Evolutionary conservation across 2,888 invertebrate genomes (phyloP), one percentile per base, ranked within the genome.

Genomic region (Nyleta sp.): DNA sequence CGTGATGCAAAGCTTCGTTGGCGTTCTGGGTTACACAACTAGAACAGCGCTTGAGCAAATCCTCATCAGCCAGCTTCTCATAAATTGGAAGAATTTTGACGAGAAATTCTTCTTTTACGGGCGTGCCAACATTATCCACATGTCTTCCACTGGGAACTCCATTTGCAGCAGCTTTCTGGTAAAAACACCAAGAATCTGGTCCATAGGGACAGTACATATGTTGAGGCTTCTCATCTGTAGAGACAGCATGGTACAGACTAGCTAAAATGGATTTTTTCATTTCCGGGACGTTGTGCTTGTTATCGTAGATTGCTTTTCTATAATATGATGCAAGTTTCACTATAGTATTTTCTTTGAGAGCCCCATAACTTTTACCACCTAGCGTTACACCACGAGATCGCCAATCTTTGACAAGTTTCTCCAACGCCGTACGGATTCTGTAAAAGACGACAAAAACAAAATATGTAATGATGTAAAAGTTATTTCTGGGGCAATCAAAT

Each of bases 281-380:
- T 31, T n/a, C 28, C 44, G 13, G 35, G 13, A 55, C 33, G 38
- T 72, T 18, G 17, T 38, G 35, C 55, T 72, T 55, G 44, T 64
- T 64, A 6, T 50, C 40, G 64, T 72, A 64, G 31, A 68, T 74
- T 10, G 65, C 72, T 24, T 40, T 44, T 59, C 48, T 57, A 24
- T 67, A 74, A 42, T 74, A 74, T 17, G 53, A 50, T 10, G 52
- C 52, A 31, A 68, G 38, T 68, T 74, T 74, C 7, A 48, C 67
- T 13, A 68, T 67, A 15, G 67, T 60, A 11, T 59, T 44, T 35
- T 42, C 59, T 60, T 67, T 74, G 11, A 67, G 20, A 15, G 74
- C 33, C 18, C 60, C 68, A 55, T 70, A 35, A 18, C 44, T 53
- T 62, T 44, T 59, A 13, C 75, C 62, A 62, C 68, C 62, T 11